Base-by-base conservation (phyloP, 2,888 invertebrate genomes). In the Apocheima hispidaria region DNA sequence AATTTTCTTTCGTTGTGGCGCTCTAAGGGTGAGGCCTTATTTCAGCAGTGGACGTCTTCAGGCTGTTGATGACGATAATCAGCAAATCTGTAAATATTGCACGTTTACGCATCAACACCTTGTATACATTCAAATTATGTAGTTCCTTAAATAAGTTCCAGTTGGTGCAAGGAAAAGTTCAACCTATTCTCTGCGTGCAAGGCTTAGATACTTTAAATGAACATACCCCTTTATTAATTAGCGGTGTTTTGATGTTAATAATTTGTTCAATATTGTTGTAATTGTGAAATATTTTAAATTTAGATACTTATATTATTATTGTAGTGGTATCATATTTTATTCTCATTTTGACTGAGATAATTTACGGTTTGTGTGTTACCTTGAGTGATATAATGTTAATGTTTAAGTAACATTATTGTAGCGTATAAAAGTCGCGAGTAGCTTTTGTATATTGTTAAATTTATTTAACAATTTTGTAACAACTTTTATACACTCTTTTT, bases 401-500 rank as follows among this genome's bases (percentile, higher is more conserved):
- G 68, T 84, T 87, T 86, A 90, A 82, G 85, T 87, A 85, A 82
- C 69, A 82, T 84, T 76, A 86, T 79, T 78, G 79, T 88, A 87
- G 81, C 76, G 74, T 83, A 82, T 83, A 84, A 55, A 77, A 74
- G 74, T 82, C 78, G 86, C 81, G 70, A 81, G 92, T 92, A 92
- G 92, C 92, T 92, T 92, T 92, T 92, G 92, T 92, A 92, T 92
- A 85, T 87, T 90, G 90, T 89, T 91, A 88, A 86, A 88, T 84
- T 88, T 89, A 87, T 88, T 87, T 85, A 83, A 88, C 85, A 87
- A 86, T 91, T 92, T 91, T 92, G 83, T 92, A 91, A 82, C 77
- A 87, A 92, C 84, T 92, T 92, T 92, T 92, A 90, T 92, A 92
- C 92, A 92, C 92, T 91, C 86, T 84, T 91, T 91, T 92, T 90